Evolutionary conservation across 1,140 invertebrate genomes (phyloP).

Genomic region (Ylistrum balloti): DNA sequence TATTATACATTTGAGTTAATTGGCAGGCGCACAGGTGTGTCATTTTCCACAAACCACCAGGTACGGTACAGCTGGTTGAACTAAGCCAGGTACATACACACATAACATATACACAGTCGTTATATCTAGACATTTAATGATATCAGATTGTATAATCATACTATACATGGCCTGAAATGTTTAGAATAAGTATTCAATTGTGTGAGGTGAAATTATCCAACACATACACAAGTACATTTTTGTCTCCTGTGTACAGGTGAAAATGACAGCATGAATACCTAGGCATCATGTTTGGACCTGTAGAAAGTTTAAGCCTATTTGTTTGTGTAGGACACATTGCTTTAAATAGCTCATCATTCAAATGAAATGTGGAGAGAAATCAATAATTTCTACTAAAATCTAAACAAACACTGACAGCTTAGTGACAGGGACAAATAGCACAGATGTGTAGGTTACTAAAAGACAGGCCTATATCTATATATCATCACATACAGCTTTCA

Average conservation of each 20-base stretch:
- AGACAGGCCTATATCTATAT: neutral
- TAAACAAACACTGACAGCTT: conserved; percentile 35
- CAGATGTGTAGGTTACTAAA: neutral
- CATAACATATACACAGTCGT: neutral
- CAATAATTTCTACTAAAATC: conserved; percentile 21
- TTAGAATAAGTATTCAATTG: conserved; percentile 14
- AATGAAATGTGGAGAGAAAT: neutral
- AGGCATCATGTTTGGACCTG: neutral
- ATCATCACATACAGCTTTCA: neutral
- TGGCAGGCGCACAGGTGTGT: conserved; percentile 31
- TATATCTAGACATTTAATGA: neutral
- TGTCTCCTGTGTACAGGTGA: neutral
- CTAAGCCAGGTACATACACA: neutral
- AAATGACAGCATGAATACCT: neutral
- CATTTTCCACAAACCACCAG: conserved; percentile 20
- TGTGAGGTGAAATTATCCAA: neutral
- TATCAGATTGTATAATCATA: neutral
- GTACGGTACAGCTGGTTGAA: neutral
- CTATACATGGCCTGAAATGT: neutral
- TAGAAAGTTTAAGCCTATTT: neutral
- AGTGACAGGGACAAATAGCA: neutral
- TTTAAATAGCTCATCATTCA: conserved; percentile 10
- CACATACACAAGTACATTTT: neutral
- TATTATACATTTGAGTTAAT: neutral
- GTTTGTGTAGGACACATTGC: neutral